Base-by-base conservation (phyloP, 1,140 invertebrate genomes). In the Brachionus koreanus region DNA sequence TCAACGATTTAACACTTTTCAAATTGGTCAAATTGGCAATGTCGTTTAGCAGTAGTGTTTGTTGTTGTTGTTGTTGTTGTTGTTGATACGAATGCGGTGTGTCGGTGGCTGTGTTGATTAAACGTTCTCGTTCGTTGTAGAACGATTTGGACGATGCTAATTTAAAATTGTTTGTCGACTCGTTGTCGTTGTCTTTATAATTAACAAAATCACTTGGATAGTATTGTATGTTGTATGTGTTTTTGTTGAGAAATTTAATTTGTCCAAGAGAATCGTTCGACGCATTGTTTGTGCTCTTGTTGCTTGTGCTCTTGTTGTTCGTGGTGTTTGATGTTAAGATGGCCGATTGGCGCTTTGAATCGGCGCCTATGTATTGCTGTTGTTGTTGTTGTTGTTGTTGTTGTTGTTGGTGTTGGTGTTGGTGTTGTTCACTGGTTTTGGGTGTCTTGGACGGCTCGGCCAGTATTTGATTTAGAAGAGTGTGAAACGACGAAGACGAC, bases 1-100 rank as follows among this genome's bases (percentile, higher is more conserved):
- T 79, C 23, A 79, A 37, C 12, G 76, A 79, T 61, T 79, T 79
- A 12, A 79, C 76, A 25, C 76, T 79, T 65, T 79, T 79, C 43
- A 79, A 74, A 74, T 74, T 79, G 33, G 49, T 33, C 57, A 65
- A 79, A 29, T 37, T 39, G 37, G 39, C 76, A 61, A 79, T 79
- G 33, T 79, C 76, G n/a, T 79, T 43, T 7, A 52, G 19, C 5
- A 39, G 10, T 42, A n/a, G 67, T 9, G n/a, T n/a, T 9, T 63
- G 57, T 2, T 19, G 57, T 9, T 23, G 57, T 9, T 16, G 57
- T 9, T 9, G 16, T 9, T 10, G 16, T 19, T n/a, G n/a, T 72
- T 72, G 37, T 25, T 74, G n/a, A 29, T 19, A 25, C 5, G 29
- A 69, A 16, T 37, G 19, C 3, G 67, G 5, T 10, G 37, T 0